Conservation (phyloP, 2,113 vertebrate species). For the Gasterosteus nipponicus region DNA sequence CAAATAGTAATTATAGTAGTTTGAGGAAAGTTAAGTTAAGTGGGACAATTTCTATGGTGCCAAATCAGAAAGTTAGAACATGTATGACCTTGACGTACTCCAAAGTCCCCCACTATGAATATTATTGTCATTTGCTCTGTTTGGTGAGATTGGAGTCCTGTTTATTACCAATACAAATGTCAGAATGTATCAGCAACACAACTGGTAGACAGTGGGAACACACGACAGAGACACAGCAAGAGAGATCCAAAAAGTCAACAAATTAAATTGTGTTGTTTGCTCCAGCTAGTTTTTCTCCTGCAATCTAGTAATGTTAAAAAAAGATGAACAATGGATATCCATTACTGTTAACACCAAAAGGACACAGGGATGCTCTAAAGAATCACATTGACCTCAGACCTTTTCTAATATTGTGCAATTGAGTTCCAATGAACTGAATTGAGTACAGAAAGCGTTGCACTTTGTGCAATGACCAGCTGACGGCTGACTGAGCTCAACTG, state of each 20-base stretch:
- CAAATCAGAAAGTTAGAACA: slow-evolving; percentile 1
- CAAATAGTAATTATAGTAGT: not conserved
- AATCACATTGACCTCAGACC: not conserved
- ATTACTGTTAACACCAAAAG: not conserved
- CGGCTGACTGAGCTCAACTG: slow-evolving; percentile 21
- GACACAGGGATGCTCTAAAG: not conserved
- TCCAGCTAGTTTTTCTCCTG: slow-evolving; percentile 1
- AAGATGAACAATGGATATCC: not conserved
- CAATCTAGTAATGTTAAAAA: not conserved
- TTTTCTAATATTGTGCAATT: not conserved
- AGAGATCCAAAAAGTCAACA: not conserved
- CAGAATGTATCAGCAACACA: not conserved
- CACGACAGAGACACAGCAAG: not conserved
- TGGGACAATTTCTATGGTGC: not conserved
- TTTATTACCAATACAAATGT: not conserved
- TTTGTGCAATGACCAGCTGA: slow-evolving; percentile 3
- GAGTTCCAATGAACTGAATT: slow-evolving; percentile 17
- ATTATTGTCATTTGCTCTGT: not conserved
- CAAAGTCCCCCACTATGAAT: not conserved
- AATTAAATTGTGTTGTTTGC: not conserved
- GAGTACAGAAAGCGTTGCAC: slow-evolving; percentile 23
- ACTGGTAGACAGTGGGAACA: not conserved
- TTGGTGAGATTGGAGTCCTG: not conserved
- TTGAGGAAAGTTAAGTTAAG: not conserved
- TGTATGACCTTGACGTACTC: not conserved